phyloP scores from a whole-genome alignment of 2,797 vertebrate species.

The Liparis tanakae region DNA sequence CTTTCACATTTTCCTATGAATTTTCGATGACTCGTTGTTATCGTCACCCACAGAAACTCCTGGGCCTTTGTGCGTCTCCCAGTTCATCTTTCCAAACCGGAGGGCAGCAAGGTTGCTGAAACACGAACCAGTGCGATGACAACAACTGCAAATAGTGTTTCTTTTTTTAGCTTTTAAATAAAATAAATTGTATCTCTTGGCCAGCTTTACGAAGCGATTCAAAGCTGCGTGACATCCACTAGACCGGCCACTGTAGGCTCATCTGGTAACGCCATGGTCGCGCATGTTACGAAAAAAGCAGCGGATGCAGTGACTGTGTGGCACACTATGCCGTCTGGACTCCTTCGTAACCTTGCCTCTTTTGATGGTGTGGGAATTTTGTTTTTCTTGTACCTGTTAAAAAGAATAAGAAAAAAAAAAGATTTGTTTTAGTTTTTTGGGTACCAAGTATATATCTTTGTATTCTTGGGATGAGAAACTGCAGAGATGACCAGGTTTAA shows the following conservation, averaged over 20 bases:
- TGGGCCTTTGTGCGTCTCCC: slow-evolving; percentile 27
- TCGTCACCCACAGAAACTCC: slow-evolving; percentile 20
- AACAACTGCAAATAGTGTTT: slow-evolving; percentile 19
- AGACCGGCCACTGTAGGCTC: background rate
- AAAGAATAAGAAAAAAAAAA: slow-evolving; percentile 16
- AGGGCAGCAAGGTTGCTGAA: slow-evolving; percentile 29
- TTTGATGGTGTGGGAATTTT: slow-evolving; percentile 51
- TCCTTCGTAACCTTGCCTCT: slow-evolving; percentile 62
- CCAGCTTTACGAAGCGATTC: slow-evolving; percentile 12
- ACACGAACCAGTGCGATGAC: slow-evolving; percentile 19
- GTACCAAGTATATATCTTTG: background rate
- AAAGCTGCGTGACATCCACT: background rate
- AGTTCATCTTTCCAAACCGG: slow-evolving; percentile 45
- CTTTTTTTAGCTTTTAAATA: slow-evolving; percentile 15
- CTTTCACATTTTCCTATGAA: slow-evolving; percentile 1
- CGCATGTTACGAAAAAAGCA: background rate
- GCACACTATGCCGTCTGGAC: slow-evolving; percentile 52
- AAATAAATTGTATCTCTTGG: slow-evolving; percentile 28
- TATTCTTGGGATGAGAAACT: background rate
- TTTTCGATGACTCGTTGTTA: slow-evolving; percentile 13
- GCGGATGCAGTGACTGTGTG: background rate
- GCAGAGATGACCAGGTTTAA: background rate
- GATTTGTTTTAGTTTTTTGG: background rate
- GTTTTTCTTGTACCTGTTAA: slow-evolving; percentile 74
- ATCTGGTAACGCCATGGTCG: background rate